Evolutionary conservation across 2,888 invertebrate genomes (phyloP), one percentile per base, ranked within the genome.

Genomic region (Anthophora plumipes): DNA sequence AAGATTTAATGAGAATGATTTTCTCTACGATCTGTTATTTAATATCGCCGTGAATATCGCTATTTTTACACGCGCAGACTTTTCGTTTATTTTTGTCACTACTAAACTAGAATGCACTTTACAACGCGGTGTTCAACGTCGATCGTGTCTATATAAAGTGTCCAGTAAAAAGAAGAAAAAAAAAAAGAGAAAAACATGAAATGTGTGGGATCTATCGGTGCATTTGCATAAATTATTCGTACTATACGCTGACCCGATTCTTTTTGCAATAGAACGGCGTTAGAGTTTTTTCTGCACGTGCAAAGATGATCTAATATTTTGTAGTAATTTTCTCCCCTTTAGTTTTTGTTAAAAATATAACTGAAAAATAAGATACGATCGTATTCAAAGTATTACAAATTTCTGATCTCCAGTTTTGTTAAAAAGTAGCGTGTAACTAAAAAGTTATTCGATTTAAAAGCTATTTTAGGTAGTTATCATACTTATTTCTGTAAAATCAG

Each of bases 141-240:
- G 73, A 73, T 80, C 80, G 54, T 43, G 66, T 20, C 60, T 80
- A 64, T 79, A 80, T 80, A 73, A 80, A 80, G 80, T 60, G 46
- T 41, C 57, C 46, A 64, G 59, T 41, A 37, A 31, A 31, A 31
- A 31, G 37, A n/a, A n/a, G n/a, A n/a, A n/a, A n/a, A n/a, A n/a
- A n/a, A n/a, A n/a, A n/a, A n/a, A n/a, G n/a, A n/a, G n/a, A 73
- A 69, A 79, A 60, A 46, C 67, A 50, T 48, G 50, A 43, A 59
- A 39, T 20, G 64, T 64, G 55, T 73, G 37, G 81, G 61, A 63
- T 72, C n/a, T 57, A 71, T 50, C 66, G 63, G 22, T 72, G 43
- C 41, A 59, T 80, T 80, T 60, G 41, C 59, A 73, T 60, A 69
- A 80, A 80, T 80, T 80, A 80, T 80, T 72, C 80, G 63, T 64